Evolutionary conservation across 1,140 invertebrate genomes (phyloP).

Genomic region (Adoxophyes honmai): DNA sequence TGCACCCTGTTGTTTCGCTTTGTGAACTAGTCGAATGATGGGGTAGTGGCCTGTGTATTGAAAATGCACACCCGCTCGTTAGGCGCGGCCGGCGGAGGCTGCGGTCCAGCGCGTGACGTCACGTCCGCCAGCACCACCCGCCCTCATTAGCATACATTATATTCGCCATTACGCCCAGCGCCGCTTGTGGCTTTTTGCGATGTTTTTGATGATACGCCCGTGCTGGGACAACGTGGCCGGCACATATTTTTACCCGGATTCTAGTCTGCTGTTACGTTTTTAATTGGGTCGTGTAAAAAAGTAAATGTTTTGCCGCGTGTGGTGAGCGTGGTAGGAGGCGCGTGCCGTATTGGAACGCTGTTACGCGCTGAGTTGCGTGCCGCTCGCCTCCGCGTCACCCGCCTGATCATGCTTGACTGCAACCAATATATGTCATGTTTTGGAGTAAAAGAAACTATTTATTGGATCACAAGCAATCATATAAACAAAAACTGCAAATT

Average conservation of each 20-base stretch:
- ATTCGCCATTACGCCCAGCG: constrained; percentile 64
- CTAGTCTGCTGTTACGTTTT: constrained; percentile 18
- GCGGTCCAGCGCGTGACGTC: constrained; percentile 71
- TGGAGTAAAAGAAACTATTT: no score
- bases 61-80: constrained; percentile 73
- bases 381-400: constrained; percentile 12
- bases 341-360: constrained; percentile 16
- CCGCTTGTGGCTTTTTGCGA: constrained; percentile 58
- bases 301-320: neutral
- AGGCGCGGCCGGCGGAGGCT: constrained; percentile 55
- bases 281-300: constrained; percentile 19
- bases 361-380: constrained; percentile 37
- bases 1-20: constrained; percentile 18
- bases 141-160: constrained; percentile 75
- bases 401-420: neutral
- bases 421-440: no score
- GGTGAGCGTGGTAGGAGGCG: neutral
- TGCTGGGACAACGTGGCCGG: constrained; percentile 26
- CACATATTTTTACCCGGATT: constrained; percentile 25
- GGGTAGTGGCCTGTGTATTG: constrained; percentile 50
- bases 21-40: constrained; percentile 20
- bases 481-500: no score
- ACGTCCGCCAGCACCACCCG: constrained; percentile 59
- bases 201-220: constrained; percentile 52
- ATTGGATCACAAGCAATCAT: no score